phyloP scores from a whole-genome alignment of 2,888 invertebrate genomes.

The Stenoptilia bipunctidactyla region DNA sequence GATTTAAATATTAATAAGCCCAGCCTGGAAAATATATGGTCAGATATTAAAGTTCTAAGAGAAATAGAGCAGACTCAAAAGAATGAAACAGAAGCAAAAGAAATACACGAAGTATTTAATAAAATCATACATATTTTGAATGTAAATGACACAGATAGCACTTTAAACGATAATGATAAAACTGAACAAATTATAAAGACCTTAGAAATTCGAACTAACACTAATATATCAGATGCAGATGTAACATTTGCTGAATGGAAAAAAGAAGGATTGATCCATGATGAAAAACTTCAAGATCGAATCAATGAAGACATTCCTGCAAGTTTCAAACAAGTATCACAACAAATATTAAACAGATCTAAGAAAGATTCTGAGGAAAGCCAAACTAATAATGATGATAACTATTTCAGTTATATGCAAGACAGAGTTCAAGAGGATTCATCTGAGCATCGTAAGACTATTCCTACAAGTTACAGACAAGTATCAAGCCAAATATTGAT shows the following conservation, averaged over 20 bases:
- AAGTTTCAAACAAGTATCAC: background rate
- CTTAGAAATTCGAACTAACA: slow-evolving; percentile 15
- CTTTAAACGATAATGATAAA: slow-evolving; percentile 23
- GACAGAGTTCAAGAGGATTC: too few species aligned
- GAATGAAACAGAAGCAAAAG: slow-evolving; percentile 25
- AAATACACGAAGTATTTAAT: slow-evolving; percentile 30
- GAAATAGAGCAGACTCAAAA: slow-evolving; percentile 26
- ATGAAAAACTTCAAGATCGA: too few species aligned
- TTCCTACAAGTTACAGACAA: too few species aligned
- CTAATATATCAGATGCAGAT: background rate
- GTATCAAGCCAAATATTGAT: too few species aligned
- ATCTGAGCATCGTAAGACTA: too few species aligned
- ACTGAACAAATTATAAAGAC: slow-evolving; percentile 25
- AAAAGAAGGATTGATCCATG: too few species aligned
- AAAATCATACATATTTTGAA: slow-evolving; percentile 26
- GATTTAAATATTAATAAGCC: slow-evolving; percentile 16
- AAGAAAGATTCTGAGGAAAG: background rate
- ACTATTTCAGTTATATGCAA: too few species aligned
- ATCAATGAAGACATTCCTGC: slow-evolving; percentile 4
- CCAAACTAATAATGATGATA: too few species aligned
- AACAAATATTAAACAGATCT: background rate
- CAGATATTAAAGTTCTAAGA: slow-evolving; percentile 31
- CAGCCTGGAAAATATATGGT: slow-evolving; percentile 27
- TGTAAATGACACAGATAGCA: slow-evolving; percentile 14
- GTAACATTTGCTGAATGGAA: too few species aligned